Evolutionary conservation across 2,888 invertebrate species (phyloP).

Genomic region (Girardia tigrina): DNA sequence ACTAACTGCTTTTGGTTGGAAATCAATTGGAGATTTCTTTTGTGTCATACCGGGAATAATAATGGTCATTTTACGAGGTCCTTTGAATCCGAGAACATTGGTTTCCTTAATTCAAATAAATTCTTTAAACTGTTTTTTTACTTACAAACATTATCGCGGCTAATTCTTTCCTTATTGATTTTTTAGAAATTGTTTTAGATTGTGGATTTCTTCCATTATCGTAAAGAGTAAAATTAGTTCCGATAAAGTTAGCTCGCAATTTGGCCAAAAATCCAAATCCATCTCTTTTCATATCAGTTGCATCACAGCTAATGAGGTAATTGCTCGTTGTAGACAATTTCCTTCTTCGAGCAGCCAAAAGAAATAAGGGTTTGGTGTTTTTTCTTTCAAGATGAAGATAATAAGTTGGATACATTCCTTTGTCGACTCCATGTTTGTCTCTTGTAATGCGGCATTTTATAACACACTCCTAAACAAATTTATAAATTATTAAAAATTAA

Average conservation of each 20-base stretch:
- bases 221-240: conserved; percentile 88
- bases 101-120: conserved; percentile 11
- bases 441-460: conserved; percentile 82
- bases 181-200: neutral
- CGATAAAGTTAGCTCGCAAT: conserved; percentile 80
- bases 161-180: conserved; percentile 33
- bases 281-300: conserved; percentile 79
- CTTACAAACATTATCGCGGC: conserved; percentile 81
- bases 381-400: conserved; percentile 89
- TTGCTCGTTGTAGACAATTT: conserved; percentile 97
- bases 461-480: conserved; percentile 48
- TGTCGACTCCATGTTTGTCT: conserved; percentile 92
- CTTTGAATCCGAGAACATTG: conserved; percentile 30
- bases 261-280: conserved; percentile 89
- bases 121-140: conserved; percentile 31
- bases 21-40: conserved; percentile 5
- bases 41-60: conserved; percentile 25
- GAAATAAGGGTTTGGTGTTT: conserved; percentile 69
- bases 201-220: conserved; percentile 66
- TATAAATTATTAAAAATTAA: too few species aligned
- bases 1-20: neutral
- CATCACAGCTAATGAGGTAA: conserved; percentile 90
- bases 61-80: conserved; percentile 28
- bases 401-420: conserved; percentile 91
- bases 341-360: conserved; percentile 72